These are phyloP conservation scores for Temnothorax nylanderi DNA, from an alignment of 1,140 invertebrate species.

Conservation along the genomic window DNA sequence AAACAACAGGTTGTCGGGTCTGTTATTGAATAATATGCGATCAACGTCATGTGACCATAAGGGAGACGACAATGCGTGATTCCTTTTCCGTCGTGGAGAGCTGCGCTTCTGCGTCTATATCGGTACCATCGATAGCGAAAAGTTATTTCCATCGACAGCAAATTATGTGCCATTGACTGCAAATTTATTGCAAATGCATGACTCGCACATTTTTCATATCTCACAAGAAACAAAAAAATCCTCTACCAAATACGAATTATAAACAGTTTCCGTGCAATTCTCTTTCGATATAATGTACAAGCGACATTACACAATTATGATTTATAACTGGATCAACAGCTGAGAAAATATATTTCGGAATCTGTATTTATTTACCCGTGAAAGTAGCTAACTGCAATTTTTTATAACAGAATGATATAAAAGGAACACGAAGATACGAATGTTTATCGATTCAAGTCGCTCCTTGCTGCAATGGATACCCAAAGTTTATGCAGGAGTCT, in stretches of 20 bases:
- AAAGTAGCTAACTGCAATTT: neutral
- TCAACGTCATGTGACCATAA: constrained; percentile 73
- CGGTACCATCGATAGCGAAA: neutral
- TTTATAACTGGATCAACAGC: neutral
- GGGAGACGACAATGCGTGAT: constrained; percentile 74
- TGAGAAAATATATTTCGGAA: neutral
- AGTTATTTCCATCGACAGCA: neutral
- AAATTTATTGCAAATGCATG: neutral
- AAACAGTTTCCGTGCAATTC: neutral
- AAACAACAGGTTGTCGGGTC: constrained; percentile 74
- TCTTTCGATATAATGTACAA: neutral
- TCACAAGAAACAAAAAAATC: neutral
- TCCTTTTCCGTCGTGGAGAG: constrained; percentile 69
- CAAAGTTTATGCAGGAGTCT: constrained; percentile 12
- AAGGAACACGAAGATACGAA: neutral
- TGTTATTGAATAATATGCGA: constrained; percentile 77
- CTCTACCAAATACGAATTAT: neutral
- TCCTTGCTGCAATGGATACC: neutral
- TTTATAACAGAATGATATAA: neutral
- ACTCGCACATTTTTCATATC: neutral
- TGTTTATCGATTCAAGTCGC: neutral
- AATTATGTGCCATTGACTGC: neutral
- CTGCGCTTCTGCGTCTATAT: neutral
- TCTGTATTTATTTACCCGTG: neutral
- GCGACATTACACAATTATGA: neutral